Conservation (phyloP, 2,888 invertebrate genomes). For the Pteria penguin region DNA sequence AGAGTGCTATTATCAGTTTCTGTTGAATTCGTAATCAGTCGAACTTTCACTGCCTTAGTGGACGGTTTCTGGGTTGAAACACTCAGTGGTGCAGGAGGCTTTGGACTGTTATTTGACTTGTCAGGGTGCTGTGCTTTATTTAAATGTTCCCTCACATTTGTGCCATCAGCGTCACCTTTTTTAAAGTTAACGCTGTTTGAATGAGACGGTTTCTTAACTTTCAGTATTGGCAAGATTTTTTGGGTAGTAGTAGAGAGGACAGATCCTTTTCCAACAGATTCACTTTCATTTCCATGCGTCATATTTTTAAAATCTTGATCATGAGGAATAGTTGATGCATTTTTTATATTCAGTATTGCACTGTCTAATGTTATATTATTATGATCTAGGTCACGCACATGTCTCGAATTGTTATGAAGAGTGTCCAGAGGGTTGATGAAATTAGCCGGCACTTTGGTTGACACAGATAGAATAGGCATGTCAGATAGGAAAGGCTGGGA, state of each 20-base stretch:
- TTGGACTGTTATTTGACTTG: neutral
- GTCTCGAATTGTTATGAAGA: neutral
- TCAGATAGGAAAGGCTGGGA: conserved; percentile 79
- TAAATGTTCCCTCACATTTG: conserved; percentile 1
- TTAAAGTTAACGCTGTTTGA: conserved; percentile 19
- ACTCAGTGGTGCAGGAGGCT: neutral
- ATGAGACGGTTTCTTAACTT: conserved; percentile 42
- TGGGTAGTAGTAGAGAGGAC: neutral
- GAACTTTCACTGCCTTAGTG: neutral
- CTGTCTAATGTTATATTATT: neutral
- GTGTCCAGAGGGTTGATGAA: neutral
- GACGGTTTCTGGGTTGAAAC: neutral
- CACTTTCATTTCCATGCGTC: neutral
- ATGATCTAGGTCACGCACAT: conserved; percentile 9
- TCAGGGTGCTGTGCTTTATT: neutral
- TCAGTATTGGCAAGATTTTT: neutral
- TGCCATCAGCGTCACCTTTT: conserved; percentile 34
- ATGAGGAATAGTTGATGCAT: neutral
- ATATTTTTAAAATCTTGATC: neutral
- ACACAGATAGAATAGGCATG: neutral
- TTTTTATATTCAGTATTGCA: neutral
- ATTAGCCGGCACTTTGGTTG: neutral
- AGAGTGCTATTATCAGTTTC: neutral
- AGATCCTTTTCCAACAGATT: neutral
- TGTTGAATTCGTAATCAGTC: neutral